Conservation (phyloP, 30 jellyfish, hydroid and myxozoan genomes). For the Cassiopea xamachana region DNA sequence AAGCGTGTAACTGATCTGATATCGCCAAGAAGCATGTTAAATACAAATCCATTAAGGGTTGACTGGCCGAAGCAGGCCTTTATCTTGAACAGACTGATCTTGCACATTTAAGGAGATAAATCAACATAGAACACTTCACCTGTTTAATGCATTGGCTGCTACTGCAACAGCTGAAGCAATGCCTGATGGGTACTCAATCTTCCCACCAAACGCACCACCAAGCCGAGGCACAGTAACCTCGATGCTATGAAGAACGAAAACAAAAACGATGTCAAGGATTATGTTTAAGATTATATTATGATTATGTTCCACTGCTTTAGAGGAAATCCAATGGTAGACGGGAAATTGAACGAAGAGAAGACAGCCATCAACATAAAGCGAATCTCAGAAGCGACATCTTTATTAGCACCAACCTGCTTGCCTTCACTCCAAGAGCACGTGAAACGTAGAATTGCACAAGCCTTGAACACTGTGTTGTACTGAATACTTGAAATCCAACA, state of each 20-base stretch:
- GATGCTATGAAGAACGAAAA: conserved; percentile 8
- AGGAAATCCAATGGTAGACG: no score
- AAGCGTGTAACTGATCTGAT: no score
- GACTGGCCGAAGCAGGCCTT: no score
- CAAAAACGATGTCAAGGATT: background rate
- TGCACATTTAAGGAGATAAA: no score
- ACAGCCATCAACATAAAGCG: background rate
- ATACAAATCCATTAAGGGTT: no score
- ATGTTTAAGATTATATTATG: background rate
- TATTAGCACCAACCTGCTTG: conserved; percentile 33
- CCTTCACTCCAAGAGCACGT: conserved; percentile 56
- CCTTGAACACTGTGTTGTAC: conserved; percentile 59
- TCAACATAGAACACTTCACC: no score
- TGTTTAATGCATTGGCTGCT: conserved; percentile 55
- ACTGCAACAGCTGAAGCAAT: conserved; percentile 72
- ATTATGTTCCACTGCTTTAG: no score
- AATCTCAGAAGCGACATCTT: background rate
- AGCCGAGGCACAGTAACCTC: conserved; percentile 64
- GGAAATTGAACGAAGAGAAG: no score
- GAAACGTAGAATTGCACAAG: conserved; percentile 48
- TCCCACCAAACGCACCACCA: conserved; percentile 82
- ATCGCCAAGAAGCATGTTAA: no score
- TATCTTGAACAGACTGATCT: no score
- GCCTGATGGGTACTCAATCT: conserved; percentile 41
- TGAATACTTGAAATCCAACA: conserved; percentile 38